phyloP scores from a whole-genome alignment of 2,797 vertebrate genomes.

The Agapornis canus region DNA sequence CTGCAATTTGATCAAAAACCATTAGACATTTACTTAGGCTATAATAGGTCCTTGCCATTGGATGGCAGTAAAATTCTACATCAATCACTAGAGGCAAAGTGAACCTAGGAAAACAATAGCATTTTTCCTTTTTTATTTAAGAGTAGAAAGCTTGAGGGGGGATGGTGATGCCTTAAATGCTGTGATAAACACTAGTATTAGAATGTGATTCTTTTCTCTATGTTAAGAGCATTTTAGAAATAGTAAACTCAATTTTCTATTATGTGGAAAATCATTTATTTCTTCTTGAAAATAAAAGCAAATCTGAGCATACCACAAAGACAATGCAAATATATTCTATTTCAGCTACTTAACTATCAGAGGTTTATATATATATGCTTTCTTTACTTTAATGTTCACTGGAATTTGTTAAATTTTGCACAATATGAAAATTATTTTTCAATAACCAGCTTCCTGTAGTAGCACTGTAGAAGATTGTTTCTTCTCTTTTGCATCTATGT shows the following conservation, averaged over 20 bases:
- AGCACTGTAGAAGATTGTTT: not conserved
- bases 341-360: not conserved
- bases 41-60: slow-evolving; percentile 87
- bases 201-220: slow-evolving; percentile 50
- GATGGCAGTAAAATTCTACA: slow-evolving; percentile 99
- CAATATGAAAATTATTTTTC: not conserved
- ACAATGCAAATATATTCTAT: slow-evolving; percentile 12
- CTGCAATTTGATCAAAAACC: slow-evolving; percentile 84
- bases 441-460: not conserved
- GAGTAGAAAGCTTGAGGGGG: slow-evolving; percentile 70
- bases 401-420: not conserved
- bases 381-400: not conserved
- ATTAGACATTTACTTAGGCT: slow-evolving; percentile 82
- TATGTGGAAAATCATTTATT: not conserved
- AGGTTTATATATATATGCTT: not conserved
- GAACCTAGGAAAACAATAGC: slow-evolving; percentile 75
- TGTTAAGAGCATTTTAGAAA: slow-evolving; percentile 49
- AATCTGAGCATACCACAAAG: not conserved
- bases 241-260: slow-evolving; percentile 7
- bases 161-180: slow-evolving; percentile 57
- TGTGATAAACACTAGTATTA: slow-evolving; percentile 62
- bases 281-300: not conserved
- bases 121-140: slow-evolving; percentile 77
- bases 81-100: slow-evolving; percentile 82
- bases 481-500: not conserved